A percentile compares a stretch with the other conserved stretches of the same genome.
Conservation (phyloP, 2,113 vertebrate genomes). For the Toxostoma redivivum region DNA sequence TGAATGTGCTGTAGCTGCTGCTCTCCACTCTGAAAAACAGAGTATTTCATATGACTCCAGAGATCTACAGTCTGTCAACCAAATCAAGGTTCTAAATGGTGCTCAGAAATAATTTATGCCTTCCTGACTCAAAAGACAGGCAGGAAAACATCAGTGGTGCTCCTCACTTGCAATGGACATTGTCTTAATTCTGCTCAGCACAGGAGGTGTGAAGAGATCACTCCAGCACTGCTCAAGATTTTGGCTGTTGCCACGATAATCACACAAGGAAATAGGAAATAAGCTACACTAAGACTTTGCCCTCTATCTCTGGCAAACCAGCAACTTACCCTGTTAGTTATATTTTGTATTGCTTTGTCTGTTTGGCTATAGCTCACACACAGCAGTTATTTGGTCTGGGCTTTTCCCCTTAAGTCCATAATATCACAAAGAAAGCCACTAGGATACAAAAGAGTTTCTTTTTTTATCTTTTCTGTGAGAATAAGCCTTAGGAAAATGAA, state of each 20-base stretch:
- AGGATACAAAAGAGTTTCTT: neutral
- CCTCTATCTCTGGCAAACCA: neutral
- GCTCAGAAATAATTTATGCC: neutral
- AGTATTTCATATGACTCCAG: neutral
- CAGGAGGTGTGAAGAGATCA: neutral
- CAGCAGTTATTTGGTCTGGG: neutral
- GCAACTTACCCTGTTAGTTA: neutral
- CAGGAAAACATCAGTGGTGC: neutral
- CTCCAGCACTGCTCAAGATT: neutral
- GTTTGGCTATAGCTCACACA: neutral
- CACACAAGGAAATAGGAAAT: neutral
- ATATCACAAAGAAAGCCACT: neutral
- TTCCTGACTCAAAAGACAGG: neutral
- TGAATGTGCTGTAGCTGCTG: neutral
- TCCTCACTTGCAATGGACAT: neutral
- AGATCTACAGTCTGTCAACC: neutral
- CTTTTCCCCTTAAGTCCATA: neutral
- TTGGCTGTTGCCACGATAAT: neutral
- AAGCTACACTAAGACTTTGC: neutral
- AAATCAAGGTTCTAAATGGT: neutral
- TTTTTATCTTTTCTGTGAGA: neutral
- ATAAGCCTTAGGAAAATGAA: neutral
- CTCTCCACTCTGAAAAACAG: neutral
- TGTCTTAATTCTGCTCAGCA: neutral
- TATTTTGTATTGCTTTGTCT: neutral